Evolutionary conservation across 1,140 invertebrate species (phyloP).

Genomic region (Ips typographus): DNA sequence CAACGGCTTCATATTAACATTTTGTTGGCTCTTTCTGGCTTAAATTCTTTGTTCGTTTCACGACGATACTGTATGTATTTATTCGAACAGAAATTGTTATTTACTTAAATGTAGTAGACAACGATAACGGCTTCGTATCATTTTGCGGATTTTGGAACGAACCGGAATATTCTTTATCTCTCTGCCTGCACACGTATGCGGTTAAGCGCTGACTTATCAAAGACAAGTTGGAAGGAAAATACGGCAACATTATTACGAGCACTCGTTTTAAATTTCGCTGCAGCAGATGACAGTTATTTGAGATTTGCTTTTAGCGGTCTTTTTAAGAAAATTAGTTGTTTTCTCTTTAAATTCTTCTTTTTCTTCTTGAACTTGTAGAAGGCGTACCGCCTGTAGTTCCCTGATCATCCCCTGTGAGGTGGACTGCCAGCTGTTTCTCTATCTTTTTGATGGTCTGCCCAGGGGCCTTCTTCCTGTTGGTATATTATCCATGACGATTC

Average conservation of each 20-base stretch:
- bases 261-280: not conserved
- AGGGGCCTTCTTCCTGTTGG: no score
- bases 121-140: not conserved
- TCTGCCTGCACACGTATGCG: not conserved
- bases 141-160: conserved; percentile 3
- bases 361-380: no score
- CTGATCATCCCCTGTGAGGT: no score
- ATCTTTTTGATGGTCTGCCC: no score
- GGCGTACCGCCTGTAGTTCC: no score
- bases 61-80: not conserved
- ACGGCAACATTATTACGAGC: conserved; percentile 16
- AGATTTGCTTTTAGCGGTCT: no score
- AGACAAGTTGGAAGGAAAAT: conserved; percentile 8
- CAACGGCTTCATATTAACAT: not conserved
- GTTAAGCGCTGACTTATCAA: conserved; percentile 12
- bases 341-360: no score
- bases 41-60: not conserved
- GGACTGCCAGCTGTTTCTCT: no score
- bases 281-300: not conserved
- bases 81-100: not conserved
- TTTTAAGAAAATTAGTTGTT: no score
- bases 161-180: conserved; percentile 5
- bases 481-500: no score
- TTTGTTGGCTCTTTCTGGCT: not conserved
- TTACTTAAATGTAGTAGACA: not conserved